Evolutionary conservation across 2,797 vertebrate species (phyloP).

Genomic region (Trematomus bernacchii): DNA sequence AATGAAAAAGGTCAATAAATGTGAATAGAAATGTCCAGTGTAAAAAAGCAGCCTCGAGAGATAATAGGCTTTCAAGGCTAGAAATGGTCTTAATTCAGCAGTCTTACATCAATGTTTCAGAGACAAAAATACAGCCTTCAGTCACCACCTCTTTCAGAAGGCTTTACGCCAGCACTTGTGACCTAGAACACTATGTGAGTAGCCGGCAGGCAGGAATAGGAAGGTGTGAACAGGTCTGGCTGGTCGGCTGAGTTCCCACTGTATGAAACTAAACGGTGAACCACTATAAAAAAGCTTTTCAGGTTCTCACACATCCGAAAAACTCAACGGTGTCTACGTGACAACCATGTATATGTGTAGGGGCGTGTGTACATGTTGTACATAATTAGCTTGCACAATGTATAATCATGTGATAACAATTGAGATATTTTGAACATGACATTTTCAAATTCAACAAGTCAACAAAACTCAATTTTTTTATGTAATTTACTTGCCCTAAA

Average conservation of each 20-base stretch:
- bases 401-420: not conserved
- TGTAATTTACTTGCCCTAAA: no score
- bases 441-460: not conserved
- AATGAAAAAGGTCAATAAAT: conserved; percentile 5
- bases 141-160: conserved; percentile 48
- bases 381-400: conserved; percentile 5
- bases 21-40: conserved; percentile 1
- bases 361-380: not conserved
- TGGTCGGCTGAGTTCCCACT: conserved; percentile 43
- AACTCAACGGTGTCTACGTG: not conserved
- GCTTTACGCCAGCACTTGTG: conserved; percentile 47
- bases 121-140: conserved; percentile 51
- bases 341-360: not conserved
- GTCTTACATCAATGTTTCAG: conserved; percentile 24
- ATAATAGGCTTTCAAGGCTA: not conserved
- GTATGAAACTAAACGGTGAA: conserved; percentile 33
- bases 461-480: no score
- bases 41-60: not conserved
- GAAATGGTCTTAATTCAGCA: not conserved
- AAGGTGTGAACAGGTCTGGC: conserved; percentile 66
- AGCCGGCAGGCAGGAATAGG: conserved; percentile 60
- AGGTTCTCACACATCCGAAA: conserved; percentile 15
- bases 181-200: conserved; percentile 65
- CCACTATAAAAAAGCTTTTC: conserved; percentile 37
- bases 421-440: not conserved